These are phyloP conservation scores for Syndactyla subalaris DNA, from an alignment of 2,797 vertebrate genomes.

Conservation along the genomic window DNA sequence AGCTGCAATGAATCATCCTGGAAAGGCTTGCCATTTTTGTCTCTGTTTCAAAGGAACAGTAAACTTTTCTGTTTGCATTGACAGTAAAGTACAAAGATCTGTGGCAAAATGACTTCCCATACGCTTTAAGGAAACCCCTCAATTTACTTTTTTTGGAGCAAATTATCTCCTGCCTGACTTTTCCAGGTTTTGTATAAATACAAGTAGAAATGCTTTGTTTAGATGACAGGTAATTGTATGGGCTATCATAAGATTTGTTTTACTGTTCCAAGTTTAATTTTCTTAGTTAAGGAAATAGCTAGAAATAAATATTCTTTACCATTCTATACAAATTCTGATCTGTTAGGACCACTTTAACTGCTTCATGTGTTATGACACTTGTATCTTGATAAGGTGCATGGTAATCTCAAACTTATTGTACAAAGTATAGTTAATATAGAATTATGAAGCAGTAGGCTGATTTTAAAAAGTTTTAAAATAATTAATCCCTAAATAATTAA, in stretches of 20 bases:
- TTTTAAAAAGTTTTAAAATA: background rate
- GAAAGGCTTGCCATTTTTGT: background rate
- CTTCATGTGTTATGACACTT: background rate
- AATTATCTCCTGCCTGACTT: background rate
- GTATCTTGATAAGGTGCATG: background rate
- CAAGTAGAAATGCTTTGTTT: background rate
- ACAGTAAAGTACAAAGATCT: background rate
- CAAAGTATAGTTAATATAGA: background rate
- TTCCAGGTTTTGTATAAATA: background rate
- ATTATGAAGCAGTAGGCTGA: background rate
- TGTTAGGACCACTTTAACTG: background rate
- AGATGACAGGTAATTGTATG: background rate
- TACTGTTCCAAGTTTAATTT: background rate
- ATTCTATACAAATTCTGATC: background rate
- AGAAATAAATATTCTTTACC: background rate
- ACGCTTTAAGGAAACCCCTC: background rate
- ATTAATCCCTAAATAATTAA: background rate
- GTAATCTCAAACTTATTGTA: background rate
- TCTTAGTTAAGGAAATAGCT: conserved; percentile 18
- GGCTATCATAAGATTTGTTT: background rate
- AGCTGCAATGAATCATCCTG: background rate
- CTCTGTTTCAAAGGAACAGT: background rate
- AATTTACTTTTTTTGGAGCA: background rate
- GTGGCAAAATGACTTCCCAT: background rate
- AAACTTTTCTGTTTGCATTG: background rate